Conservation (phyloP, 2,888 invertebrate species). For the Ophraella communa region DNA sequence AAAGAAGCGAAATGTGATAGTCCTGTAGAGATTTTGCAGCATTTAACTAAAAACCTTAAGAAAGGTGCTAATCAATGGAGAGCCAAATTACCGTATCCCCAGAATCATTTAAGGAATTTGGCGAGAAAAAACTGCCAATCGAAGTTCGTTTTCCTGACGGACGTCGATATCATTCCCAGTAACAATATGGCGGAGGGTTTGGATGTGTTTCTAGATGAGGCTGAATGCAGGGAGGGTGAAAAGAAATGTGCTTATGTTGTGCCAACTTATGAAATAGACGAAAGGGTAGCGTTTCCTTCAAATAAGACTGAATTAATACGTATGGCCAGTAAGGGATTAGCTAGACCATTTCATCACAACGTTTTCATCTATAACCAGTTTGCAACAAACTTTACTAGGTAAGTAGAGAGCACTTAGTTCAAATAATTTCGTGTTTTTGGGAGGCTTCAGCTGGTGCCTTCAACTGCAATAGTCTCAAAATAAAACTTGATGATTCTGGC, state of each 20-base stretch:
- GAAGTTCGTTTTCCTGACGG: conserved; percentile 81
- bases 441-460: too few relatives aligned
- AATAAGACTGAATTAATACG: conserved; percentile 81
- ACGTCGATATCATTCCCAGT: conserved; percentile 88
- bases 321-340: conserved; percentile 78
- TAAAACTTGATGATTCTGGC: too few relatives aligned
- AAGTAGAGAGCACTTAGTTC: conserved; percentile 38
- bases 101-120: conserved; percentile 86
- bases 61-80: conserved; percentile 65
- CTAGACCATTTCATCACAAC: conserved; percentile 88
- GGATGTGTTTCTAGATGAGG: conserved; percentile 69
- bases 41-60: conserved; percentile 62
- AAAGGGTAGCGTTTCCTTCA: conserved; percentile 78
- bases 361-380: conserved; percentile 92
- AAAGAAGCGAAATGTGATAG: conserved; percentile 68
- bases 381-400: conserved; percentile 90
- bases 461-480: too few relatives aligned
- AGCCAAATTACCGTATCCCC: conserved; percentile 80
- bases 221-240: conserved; percentile 63
- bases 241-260: conserved; percentile 81
- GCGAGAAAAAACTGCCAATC: conserved; percentile 86
- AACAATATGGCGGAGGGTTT: conserved; percentile 73
- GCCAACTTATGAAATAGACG: conserved; percentile 88
- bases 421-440: too few relatives aligned
- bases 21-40: conserved; percentile 67